phyloP scores from a whole-genome alignment of 2,888 invertebrate genomes.

The Cantharis nigra region DNA sequence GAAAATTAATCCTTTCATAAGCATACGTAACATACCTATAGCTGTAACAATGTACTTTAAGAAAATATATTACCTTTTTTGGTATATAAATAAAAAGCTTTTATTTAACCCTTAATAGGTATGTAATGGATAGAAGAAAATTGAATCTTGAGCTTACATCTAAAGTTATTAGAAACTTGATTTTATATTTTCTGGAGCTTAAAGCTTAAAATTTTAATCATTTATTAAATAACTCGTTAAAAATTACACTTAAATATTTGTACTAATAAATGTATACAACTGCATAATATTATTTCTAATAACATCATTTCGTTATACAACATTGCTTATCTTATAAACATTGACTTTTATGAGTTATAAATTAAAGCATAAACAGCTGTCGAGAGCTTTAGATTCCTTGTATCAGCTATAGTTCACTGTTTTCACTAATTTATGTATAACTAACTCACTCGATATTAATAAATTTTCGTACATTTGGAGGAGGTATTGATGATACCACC shows the following conservation, averaged over 20 bases:
- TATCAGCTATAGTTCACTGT: neutral
- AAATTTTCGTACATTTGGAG: neutral
- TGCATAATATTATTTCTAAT: conserved; percentile 1
- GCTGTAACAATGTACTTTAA: no score
- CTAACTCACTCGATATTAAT: neutral
- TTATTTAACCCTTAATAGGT: no score
- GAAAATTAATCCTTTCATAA: no score
- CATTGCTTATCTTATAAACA: conserved; percentile 1
- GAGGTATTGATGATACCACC: neutral
- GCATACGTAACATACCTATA: no score
- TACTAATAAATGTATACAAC: neutral
- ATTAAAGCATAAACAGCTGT: conserved; percentile 1
- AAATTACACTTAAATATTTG: neutral
- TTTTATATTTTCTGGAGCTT: neutral
- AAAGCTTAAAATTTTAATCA: neutral
- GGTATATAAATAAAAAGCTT: no score
- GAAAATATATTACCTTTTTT: no score
- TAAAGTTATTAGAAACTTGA: neutral
- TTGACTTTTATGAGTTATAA: conserved; percentile 4
- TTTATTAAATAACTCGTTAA: neutral
- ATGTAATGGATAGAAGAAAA: no score
- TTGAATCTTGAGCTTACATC: neutral
- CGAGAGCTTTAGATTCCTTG: neutral
- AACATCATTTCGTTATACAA: neutral
- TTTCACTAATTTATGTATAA: neutral